Percentiles rank a stretch among this genome's conserved stretches.
Conservation (phyloP, 2,888 invertebrate genomes). For the Microctonus brassicae region DNA sequence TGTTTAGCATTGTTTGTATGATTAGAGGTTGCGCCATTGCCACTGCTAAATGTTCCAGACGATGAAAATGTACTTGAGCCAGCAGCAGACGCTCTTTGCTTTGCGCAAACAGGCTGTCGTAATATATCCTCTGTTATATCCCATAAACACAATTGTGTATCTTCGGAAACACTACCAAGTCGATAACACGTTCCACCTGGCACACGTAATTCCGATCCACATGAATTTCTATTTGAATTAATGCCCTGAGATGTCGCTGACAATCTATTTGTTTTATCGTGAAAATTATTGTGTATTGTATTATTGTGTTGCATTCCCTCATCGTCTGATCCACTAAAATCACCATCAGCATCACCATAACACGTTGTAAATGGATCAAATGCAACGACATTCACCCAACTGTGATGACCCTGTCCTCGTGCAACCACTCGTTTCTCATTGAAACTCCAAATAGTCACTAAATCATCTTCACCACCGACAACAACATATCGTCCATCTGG, state of each 20-base stretch:
- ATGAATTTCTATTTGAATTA: constrained; percentile 68
- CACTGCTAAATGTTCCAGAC: constrained; percentile 64
- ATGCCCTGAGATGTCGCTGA: constrained; percentile 59
- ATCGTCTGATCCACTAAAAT: constrained; percentile 74
- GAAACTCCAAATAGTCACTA: constrained; percentile 97
- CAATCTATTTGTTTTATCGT: constrained; percentile 61
- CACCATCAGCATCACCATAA: constrained; percentile 73
- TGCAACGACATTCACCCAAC: constrained; percentile 98
- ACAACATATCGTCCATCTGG: constrained; percentile 96
- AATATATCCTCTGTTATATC: constrained; percentile 97
- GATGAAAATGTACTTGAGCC: constrained; percentile 62
- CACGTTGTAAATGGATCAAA: constrained; percentile 90
- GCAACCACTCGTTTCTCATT: constrained; percentile 93
- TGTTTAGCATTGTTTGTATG: constrained; percentile 61
- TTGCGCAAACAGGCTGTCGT: constrained; percentile 76
- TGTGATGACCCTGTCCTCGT: constrained; percentile 97
- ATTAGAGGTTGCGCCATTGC: constrained; percentile 64
- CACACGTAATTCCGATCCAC: constrained; percentile 67
- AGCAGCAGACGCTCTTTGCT: constrained; percentile 66
- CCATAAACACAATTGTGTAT: constrained; percentile 98
- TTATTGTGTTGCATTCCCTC: constrained; percentile 68
- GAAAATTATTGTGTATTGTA: constrained; percentile 54
- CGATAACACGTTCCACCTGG: constrained; percentile 79
- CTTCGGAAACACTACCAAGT: constrained; percentile 96
- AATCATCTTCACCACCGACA: constrained; percentile 98